Percentiles rank a stretch among this genome's conserved stretches.
These are phyloP conservation scores for Myrmophylax atrothorax DNA, from an alignment of 2,113 vertebrate genomes.

Conservation along the genomic window DNA sequence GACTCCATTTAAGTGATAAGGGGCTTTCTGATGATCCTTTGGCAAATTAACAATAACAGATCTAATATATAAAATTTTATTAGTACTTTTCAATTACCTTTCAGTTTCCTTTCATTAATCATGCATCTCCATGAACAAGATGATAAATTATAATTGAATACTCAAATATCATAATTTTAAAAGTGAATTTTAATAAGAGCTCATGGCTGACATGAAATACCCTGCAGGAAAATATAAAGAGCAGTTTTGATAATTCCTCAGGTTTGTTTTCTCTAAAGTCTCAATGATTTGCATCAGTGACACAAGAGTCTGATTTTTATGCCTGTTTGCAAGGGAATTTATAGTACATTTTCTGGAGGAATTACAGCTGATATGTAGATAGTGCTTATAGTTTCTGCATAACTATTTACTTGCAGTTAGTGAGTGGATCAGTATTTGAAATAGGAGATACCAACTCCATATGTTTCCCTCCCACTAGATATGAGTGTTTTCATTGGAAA, in stretches of 20 bases:
- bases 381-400: background rate
- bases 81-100: constrained; percentile 53
- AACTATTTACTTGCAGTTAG: background rate
- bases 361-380: background rate
- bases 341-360: background rate
- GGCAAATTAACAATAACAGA: constrained; percentile 57
- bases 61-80: constrained; percentile 44
- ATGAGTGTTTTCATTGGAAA: too few relatives aligned
- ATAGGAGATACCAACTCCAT: background rate
- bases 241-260: background rate
- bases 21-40: background rate
- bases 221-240: constrained; percentile 17
- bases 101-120: constrained; percentile 56
- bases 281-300: background rate
- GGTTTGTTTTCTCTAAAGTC: background rate
- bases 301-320: background rate
- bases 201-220: background rate
- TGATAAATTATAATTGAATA: constrained; percentile 44
- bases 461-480: background rate
- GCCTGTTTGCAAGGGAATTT: background rate
- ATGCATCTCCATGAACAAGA: constrained; percentile 35
- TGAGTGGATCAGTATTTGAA: constrained; percentile 35
- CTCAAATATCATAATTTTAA: constrained; percentile 33
- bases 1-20: background rate
- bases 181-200: background rate